Conservation (phyloP, 2,797 vertebrate genomes). For the Sebastiscus albofasciatus region DNA sequence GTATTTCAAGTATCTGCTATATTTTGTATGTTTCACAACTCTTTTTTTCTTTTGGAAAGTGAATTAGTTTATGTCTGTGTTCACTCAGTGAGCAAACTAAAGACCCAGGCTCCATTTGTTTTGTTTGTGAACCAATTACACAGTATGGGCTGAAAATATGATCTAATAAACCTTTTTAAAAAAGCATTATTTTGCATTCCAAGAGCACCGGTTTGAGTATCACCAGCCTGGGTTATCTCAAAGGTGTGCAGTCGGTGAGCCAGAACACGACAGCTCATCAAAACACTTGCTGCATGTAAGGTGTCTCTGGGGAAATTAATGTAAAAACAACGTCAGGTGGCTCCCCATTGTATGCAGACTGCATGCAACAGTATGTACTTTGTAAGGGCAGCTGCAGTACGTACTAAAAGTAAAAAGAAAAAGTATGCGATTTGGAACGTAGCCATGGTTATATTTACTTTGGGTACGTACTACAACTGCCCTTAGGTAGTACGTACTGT, state of each 20-base stretch:
- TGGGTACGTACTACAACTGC: too few species aligned
- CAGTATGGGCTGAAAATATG: neutral
- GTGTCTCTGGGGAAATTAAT: neutral
- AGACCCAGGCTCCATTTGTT: neutral
- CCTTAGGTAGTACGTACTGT: too few species aligned
- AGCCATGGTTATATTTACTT: too few species aligned
- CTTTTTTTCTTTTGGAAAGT: neutral
- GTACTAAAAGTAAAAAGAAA: too few species aligned
- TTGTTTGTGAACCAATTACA: neutral
- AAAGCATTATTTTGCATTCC: neutral
- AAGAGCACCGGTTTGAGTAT: neutral
- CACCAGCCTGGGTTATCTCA: neutral
- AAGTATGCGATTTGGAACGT: too few species aligned
- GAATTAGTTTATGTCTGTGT: neutral
- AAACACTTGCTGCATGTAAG: conserved; percentile 9
- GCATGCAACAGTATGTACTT: too few species aligned
- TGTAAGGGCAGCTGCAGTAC: too few species aligned
- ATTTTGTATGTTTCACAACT: neutral
- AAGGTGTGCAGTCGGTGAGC: neutral
- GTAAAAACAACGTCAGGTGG: neutral
- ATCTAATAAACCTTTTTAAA: neutral
- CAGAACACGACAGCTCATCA: conserved; percentile 13
- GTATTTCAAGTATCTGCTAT: neutral
- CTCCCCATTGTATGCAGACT: too few species aligned
- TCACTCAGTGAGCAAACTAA: neutral